Percentiles rank a stretch among this genome's conserved stretches.
Conservation (phyloP, 2,888 invertebrate genomes). For the Drosophila cyrtoloma region DNA sequence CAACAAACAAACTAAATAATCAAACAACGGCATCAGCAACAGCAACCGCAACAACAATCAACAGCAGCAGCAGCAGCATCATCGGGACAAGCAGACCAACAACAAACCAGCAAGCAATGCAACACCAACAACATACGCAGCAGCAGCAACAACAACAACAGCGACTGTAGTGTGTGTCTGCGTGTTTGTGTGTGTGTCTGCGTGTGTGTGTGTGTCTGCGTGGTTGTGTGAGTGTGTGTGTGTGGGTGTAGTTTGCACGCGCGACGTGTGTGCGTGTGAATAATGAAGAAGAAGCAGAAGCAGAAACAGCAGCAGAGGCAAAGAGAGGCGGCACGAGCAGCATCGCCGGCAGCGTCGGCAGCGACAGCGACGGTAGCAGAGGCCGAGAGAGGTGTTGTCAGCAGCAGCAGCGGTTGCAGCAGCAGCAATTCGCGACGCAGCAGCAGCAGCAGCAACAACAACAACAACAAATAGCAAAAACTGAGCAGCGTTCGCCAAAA, state of each 20-base stretch:
- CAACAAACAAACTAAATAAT: conserved; percentile 10
- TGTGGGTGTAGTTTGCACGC: conserved; percentile 63
- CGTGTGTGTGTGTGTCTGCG: conserved; percentile 49
- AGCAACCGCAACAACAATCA: conserved; percentile 23
- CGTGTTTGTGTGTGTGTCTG: conserved; percentile 30
- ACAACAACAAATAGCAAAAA: conserved; percentile 77
- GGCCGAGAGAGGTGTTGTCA: conserved; percentile 44
- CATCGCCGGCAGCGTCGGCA: conserved; percentile 46
- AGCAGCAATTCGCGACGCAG: conserved; percentile 69
- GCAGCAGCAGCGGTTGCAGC: conserved; percentile 59
- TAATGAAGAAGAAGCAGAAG: conserved; percentile 79
- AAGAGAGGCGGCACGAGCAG: conserved; percentile 45
- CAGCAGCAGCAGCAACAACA: conserved; percentile 70
- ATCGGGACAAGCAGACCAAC: conserved; percentile 17
- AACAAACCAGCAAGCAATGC: conserved; percentile 28
- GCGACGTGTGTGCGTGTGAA: conserved; percentile 73
- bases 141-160: conserved; percentile 42
- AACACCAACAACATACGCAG: conserved; percentile 33
- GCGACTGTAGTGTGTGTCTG: conserved; percentile 60
- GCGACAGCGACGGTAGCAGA: conserved; percentile 34
- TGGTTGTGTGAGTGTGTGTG: conserved; percentile 38
- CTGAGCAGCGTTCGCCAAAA: conserved; percentile 78
- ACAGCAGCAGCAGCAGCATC: conserved; percentile 25
- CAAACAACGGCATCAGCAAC: conserved; percentile 14
- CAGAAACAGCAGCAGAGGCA: conserved; percentile 62